Evolutionary conservation across 2,888 invertebrate species (phyloP), one percentile per base, ranked within the genome.

Genomic region (Hirtodrosophila histrioides): DNA sequence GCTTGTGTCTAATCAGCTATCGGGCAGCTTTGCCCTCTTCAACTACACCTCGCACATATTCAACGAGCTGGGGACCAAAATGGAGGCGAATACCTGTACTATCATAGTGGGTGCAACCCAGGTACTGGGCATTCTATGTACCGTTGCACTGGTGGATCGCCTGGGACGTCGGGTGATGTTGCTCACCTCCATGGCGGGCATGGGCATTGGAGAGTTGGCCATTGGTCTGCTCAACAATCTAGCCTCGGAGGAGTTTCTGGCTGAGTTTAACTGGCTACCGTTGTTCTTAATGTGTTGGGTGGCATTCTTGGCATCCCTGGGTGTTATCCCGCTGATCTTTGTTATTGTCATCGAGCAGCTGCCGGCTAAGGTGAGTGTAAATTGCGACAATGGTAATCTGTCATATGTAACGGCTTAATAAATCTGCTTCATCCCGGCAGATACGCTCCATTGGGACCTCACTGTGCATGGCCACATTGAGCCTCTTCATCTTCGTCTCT

Each of bases 11-110:
- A 89, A 88, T 55, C 86, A 87, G 66, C 61, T 86, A 17, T 86
- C 89, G 11, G 90, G 90, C 8, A 69, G 76, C 48, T 89, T 86
- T 46, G 84, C 86, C n/a, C 68, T 91, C 27, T 67, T 88, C 27
- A 90, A 84, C 64, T 90, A 91, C 58, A 86, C 89, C 0, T 76
- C 90, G 35, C 74, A 80, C 39, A 90, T 90, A 17, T 90, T 91
- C 41, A 61, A 57, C 0, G 70, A 79, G 36, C 65, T 88, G 11
- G 78, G 84, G 10, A 83, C 83, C 3, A 70, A 60, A 29, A 57
- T 91, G 10, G 79, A 81, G 8, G 75, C 88, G 0, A 89, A 90
- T 41, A 75, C 73, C 11, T 78, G 81, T 41, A 88, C 90, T 1
- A 90, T 90, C 23, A 73, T 89, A 9, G 75, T 90, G 57, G 90